Percentiles rank a stretch among this genome's conserved stretches.
phyloP scores from a whole-genome alignment of 1,140 invertebrate species.

The Anoplophora glabripennis region DNA sequence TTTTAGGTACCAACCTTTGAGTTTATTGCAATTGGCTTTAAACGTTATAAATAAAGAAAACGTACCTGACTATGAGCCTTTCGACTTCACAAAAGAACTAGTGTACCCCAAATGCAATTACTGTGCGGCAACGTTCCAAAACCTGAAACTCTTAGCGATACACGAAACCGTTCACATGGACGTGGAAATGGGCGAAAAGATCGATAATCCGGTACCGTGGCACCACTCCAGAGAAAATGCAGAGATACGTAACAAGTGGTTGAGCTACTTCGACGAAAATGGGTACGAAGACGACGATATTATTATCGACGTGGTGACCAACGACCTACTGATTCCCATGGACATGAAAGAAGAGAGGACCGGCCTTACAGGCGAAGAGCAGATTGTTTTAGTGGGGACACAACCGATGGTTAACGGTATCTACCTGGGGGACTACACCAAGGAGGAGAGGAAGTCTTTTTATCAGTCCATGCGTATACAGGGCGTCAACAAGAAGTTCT shows the following conservation, averaged over 20 bases:
- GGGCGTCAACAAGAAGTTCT: slow-evolving; percentile 45
- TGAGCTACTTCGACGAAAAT: slow-evolving; percentile 36
- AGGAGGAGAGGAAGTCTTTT: slow-evolving; percentile 38
- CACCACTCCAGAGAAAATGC: slow-evolving; percentile 18
- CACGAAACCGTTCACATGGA: slow-evolving; percentile 43
- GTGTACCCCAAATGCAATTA: slow-evolving; percentile 32
- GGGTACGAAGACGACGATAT: slow-evolving; percentile 24
- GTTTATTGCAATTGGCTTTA: slow-evolving; percentile 31
- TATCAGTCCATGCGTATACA: slow-evolving; percentile 40
- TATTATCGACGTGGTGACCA: slow-evolving; percentile 17
- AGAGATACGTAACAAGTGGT: slow-evolving; percentile 41
- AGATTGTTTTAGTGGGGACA: slow-evolving; percentile 26
- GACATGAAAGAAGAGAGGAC: slow-evolving; percentile 20
- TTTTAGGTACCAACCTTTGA: slow-evolving; percentile 36
- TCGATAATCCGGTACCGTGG: slow-evolving; percentile 38
- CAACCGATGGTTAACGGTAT: slow-evolving; percentile 38
- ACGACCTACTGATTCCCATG: slow-evolving; percentile 35
- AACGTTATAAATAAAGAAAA: slow-evolving; percentile 39
- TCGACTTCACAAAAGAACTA: slow-evolving; percentile 17
- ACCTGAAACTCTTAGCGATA: slow-evolving; percentile 36
- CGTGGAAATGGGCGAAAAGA: slow-evolving; percentile 39
- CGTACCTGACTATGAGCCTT: slow-evolving; percentile 34
- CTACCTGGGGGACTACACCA: slow-evolving; percentile 37
- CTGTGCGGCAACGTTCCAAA: slow-evolving; percentile 36
- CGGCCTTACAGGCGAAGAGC: slow-evolving; percentile 21